Base-by-base conservation (phyloP, 2,113 vertebrate species). In the Chlamydotis undulata region DNA sequence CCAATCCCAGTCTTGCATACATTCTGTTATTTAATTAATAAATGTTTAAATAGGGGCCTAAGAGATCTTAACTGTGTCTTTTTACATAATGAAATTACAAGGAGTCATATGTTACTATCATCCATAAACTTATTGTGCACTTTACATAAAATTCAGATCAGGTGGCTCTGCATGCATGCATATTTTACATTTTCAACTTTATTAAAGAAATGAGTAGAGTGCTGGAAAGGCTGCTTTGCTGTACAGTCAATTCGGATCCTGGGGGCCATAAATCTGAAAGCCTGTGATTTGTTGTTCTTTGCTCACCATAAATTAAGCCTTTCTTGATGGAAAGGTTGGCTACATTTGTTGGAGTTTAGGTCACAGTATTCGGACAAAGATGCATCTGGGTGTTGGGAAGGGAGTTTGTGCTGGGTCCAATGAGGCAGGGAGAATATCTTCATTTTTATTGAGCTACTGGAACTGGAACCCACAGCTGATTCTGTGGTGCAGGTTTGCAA, bases 91-190 rank as follows among this genome's bases (percentile, higher is more conserved):
- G 98, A 98, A 99, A 98, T 98, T 97, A 97, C 97, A 93, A 77
- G 85, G 95, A 96, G 97, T 97, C 96, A 87, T 96, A 96, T 26
- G 97, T 97, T 97, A 83, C 96, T 87, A 94, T 80, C 94, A 95
- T 91, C 94, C 94, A 86, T 89, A 98, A 97, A 98, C 98, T 98
- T 98, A 95, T 96, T 96, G 97, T 83, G 86, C 83, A 80, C 98
- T 98, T 98, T 98, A 98, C 98, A 98, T 97, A 98, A 97, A 98
- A 98, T 96, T 98, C 98, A 96, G 98, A 97, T 98, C 92, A 80
- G 96, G 92, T 59, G 79, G 89, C 98, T 98, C 96, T 96, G 98
- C 97, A 95, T 95, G 94, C 96, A 97, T 98, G 98, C 98, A 97
- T 96, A 98, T 98, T 94, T 98, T 98, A 98, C 98, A 98, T 98